A percentile compares a stretch with the other conserved stretches of the same genome.
phyloP scores from a whole-genome alignment of 2,888 invertebrate species.

The Siphlonurus alternatus region DNA sequence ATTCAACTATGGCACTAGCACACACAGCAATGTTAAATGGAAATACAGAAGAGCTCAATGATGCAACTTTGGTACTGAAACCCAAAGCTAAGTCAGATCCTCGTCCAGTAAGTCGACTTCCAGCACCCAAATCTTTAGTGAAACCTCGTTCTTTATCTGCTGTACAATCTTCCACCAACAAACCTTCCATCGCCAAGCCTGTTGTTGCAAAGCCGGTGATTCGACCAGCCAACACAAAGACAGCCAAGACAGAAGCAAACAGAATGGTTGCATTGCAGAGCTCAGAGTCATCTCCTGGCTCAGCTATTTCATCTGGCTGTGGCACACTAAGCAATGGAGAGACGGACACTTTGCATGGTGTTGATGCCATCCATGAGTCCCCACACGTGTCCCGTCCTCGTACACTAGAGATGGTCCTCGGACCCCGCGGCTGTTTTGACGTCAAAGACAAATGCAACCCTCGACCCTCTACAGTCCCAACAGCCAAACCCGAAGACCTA shows the following conservation, averaged over 20 bases:
- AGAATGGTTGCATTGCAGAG: slow-evolving; percentile 37
- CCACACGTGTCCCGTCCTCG: slow-evolving; percentile 21
- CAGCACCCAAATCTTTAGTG: neutral
- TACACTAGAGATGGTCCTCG: slow-evolving; percentile 56
- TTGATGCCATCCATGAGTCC: slow-evolving; percentile 2
- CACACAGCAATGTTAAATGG: neutral
- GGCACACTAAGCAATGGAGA: slow-evolving; percentile 9
- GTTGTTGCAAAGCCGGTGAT: neutral
- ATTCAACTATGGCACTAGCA: neutral
- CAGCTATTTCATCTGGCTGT: slow-evolving; percentile 1
- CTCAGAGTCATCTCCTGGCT: slow-evolving; percentile 15
- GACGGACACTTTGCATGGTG: slow-evolving; percentile 9
- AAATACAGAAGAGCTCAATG: too few relatives aligned
- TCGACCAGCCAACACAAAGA: slow-evolving; percentile 27
- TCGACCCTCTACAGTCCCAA: neutral
- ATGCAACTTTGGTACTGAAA: too few relatives aligned
- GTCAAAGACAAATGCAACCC: slow-evolving; percentile 42
- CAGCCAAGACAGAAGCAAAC: slow-evolving; percentile 20
- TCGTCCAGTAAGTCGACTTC: neutral
- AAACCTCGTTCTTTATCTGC: neutral
- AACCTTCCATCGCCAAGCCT: neutral
- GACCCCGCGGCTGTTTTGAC: slow-evolving; percentile 50
- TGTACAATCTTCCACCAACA: neutral
- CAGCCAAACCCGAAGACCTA: neutral
- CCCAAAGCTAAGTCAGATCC: neutral